Base-by-base conservation (phyloP, 2,888 invertebrate genomes). In the Ophion costatus region DNA sequence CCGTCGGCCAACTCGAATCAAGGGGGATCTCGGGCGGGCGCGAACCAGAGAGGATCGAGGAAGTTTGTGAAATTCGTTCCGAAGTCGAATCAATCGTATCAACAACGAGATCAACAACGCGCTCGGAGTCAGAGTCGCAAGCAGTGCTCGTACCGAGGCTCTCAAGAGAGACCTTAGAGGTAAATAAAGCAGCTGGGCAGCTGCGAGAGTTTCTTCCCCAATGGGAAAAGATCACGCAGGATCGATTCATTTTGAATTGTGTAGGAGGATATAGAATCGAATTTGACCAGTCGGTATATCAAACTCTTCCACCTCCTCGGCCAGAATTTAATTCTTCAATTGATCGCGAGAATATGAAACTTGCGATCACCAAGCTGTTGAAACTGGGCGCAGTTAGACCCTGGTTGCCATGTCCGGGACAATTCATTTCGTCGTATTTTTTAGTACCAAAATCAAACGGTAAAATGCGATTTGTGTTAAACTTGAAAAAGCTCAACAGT, bases 141-240 rank as follows among this genome's bases (percentile, higher is more conserved):
- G 33, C 73, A 38, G 77, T 45, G 45, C 67, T 67, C 73, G 73
- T 57, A 73, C 73, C 64, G 87, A 56, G n/a, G n/a, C 59, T 59
- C 20, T 73, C 71, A 38, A 38, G 33, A 74, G 45, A 63, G 24
- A 29, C 67, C 70, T 83, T 29, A 83, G 81, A 20, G 76, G 71
- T 88, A 80, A 75, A 87, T 88, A 87, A 85, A 85, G 67, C 84
- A 86, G 77, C 85, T 9, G 79, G 73, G 59, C 45, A 80, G 11
- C 33, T 85, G 9, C 59, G 11, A 75, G n/a, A 38, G 9, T 85
- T 80, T 38, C 20, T 20, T 3, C 38, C 24, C 4, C 38, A 56
- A 64, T 83, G 79, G 83, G 10, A 64, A 73, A 14, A 17, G 66
- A 51, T 84, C 59, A 75, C 81, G 63, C 67, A 57, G 51, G 86